Evolutionary conservation across 2,888 invertebrate genomes (phyloP), one percentile per base, ranked within the genome.

Genomic region (Sialis fuliginosa): DNA sequence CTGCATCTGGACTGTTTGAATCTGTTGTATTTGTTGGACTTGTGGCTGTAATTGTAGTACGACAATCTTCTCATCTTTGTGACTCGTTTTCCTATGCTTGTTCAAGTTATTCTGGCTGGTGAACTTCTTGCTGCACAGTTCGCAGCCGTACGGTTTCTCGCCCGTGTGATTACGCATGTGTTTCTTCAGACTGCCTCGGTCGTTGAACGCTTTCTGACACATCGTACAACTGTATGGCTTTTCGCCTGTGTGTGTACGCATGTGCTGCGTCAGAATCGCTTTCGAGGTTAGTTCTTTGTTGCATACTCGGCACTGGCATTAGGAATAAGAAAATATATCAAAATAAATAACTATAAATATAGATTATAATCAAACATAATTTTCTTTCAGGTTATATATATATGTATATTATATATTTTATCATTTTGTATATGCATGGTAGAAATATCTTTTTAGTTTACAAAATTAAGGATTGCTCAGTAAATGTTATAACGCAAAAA

Each of bases 51-150:
- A 31, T 1, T 39, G 31, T 10, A 10, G 31, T 7, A 7, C 39
- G 6, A 69, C 70, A 53, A 69, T 68, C 65, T 66, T 67, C 50
- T 66, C 31, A 5, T 47, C 37, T 9, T 47, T 42, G 10, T 41
- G 42, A 31, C 40, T 39, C 12, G 42, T 42, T 30, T 42, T 41
- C 35, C 39, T 42, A 41, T 47, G 46, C 30, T 42, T 41, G 5
- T 32, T 64, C 5, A 70, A 60, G 46, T 69, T 68, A 2, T 69
- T 69, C 45, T 69, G 69, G 2, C 68, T 69, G 1, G 64, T 66
- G 50, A 63, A 70, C 30, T 62, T 61, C 0, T 67, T 64, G 50
- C 64, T 62, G 45, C 70, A 70, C 0, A 68, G 66, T 1, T 65
- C 60, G 22, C 70, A 70, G 0, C 54, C 44, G 43, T 58, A 70